Base-by-base conservation (phyloP, 2,797 vertebrate species). In the Anolis apletophallus region DNA sequence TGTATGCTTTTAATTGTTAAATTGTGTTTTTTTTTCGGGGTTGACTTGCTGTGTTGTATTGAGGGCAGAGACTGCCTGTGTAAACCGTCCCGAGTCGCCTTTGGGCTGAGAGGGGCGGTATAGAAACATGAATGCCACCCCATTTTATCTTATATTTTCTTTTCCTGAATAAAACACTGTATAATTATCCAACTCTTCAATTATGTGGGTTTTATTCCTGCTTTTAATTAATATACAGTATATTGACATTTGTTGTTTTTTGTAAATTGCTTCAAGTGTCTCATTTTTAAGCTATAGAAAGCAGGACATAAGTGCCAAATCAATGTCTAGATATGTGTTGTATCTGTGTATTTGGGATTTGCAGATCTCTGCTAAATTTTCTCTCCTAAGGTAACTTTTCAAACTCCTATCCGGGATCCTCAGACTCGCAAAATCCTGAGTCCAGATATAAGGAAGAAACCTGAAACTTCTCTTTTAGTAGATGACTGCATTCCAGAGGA, bases 321-420 rank as follows among this genome's bases (percentile, higher is more conserved):
- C 2, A 10, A 68, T 46, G 32, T 40, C 10, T 68, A 77, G 34
- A 9, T 76, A 3, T 54, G 21, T 34, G 1, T 4, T 13, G 10
- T 29, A 34, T 59, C 21, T 32, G 7, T 57, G 6, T 32, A 86
- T 0, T 78, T 59, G 50, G 9, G 1, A 36, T 90, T 40, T 36
- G 32, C 55, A 77, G 7, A 36, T 81, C 80, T 82, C 72, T 57
- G 19, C 74, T 59, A 13, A 34, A 88, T 84, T 83, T 72, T 69
- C 34, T 34, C 21, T 50, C 23, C 81, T 4, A 89, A 99, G 98
- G 99, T 99, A 91, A 98, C 98, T 90, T 99, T 99, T 95, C 98
- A 99, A 91, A 99, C 98, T 34, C 98, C 99, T 81, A 95, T 96
- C 87, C 96, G 98, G 95, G 98, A 99, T 90, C 98, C 98, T 50